phyloP scores from a whole-genome alignment of 1,140 invertebrate genomes.

The Aphaenogaster rudis region DNA sequence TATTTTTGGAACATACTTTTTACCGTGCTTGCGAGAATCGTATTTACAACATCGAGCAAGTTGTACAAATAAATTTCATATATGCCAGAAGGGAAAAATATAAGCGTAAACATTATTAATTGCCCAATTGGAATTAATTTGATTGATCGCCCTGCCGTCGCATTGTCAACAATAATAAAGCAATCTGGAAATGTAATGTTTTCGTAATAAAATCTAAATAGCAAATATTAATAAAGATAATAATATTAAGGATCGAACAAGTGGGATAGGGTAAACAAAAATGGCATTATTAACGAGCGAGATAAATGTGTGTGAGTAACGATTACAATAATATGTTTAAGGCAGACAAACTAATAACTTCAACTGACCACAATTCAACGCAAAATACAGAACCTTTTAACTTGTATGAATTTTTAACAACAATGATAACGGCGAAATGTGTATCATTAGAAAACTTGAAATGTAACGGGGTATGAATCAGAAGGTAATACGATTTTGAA shows the following conservation, averaged over 20 bases:
- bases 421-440: slow-evolving; percentile 4
- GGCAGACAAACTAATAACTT: slow-evolving; percentile 55
- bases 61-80: slow-evolving; percentile 23
- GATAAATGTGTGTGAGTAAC: slow-evolving; percentile 45
- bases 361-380: slow-evolving; percentile 44
- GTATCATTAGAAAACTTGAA: neutral
- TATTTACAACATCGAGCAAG: slow-evolving; percentile 48
- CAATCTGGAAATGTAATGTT: slow-evolving; percentile 43
- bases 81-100: slow-evolving; percentile 29
- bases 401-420: slow-evolving; percentile 37
- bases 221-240: slow-evolving; percentile 45
- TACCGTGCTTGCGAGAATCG: slow-evolving; percentile 3
- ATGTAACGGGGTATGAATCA: neutral
- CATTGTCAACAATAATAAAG: slow-evolving; percentile 59
- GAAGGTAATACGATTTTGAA: neutral
- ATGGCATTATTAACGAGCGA: slow-evolving; percentile 36
- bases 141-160: slow-evolving; percentile 59
- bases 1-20: slow-evolving; percentile 32
- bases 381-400: slow-evolving; percentile 36
- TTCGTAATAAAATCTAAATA: slow-evolving; percentile 54
- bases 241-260: slow-evolving; percentile 34
- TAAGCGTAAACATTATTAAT: slow-evolving; percentile 63
- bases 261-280: slow-evolving; percentile 2
- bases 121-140: slow-evolving; percentile 63
- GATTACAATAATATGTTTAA: slow-evolving; percentile 52